Evolutionary conservation across 1,140 invertebrate species (phyloP), one percentile per base, ranked within the genome.

Genomic region (Diachasma alloeum): DNA sequence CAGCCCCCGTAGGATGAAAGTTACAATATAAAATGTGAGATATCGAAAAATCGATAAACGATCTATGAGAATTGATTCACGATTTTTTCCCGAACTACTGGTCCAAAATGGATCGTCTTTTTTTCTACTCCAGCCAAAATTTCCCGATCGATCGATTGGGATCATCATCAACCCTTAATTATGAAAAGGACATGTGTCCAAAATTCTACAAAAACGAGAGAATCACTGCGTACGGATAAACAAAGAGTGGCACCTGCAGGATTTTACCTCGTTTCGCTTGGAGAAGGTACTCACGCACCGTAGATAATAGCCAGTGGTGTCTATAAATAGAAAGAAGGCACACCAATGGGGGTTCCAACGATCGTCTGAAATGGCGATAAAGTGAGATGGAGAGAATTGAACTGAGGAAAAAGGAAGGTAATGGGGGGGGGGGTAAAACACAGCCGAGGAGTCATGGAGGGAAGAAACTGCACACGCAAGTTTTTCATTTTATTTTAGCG

Each of bases 391-490:
- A 44, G 39, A 48, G 42, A 78, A 72, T 75, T 74, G 24, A 19
- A 44, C 17, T 10, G 36, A 36, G 72, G 11, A 17, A 48, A 48
- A 19, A 69, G 15, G 15, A 44, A 44, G 31, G n/a, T 17, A 19
- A 71, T 48, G 15, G 42, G 19, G n/a, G 26, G 15, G 5, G 15
- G 48, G n/a, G 48, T n/a, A 19, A n/a, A 53, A 53, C 10, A 71
- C 10, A 24, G 13, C 42, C 15, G 19, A 36, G 42, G 69, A 71
- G 42, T 42, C 22, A 48, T 69, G 78, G 79, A 78, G 79, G 76
- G 66, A 63, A 63, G 59, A 63, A 63, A 63, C 36, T 68, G 11
- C 36, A 68, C 66, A 68, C 66, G 66, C 66, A 68, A 63, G 15
- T 63, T 63, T 63, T 63, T 63, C 59, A 63, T 63, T 63, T 63